Evolutionary conservation across 2,888 invertebrate species (phyloP).

Genomic region (Ceratothoa steindachneri): DNA sequence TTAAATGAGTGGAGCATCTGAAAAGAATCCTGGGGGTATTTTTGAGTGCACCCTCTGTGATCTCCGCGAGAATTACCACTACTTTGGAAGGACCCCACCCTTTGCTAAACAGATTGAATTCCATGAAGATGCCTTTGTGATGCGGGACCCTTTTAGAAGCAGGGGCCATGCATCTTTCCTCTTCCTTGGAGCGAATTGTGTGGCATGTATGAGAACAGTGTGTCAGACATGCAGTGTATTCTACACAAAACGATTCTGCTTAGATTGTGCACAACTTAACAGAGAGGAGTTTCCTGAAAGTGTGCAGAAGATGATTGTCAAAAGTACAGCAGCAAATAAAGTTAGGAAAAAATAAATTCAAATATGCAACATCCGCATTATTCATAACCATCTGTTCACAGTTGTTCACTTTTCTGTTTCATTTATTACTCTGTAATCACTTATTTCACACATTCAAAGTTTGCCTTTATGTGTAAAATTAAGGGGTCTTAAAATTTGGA

Average conservation of each 20-base stretch:
- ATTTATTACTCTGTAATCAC: too few species aligned
- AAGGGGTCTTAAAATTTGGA: too few species aligned
- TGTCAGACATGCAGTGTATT: slow-evolving; percentile 79
- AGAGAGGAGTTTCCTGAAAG: slow-evolving; percentile 62
- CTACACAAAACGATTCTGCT: slow-evolving; percentile 70
- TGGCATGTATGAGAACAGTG: slow-evolving; percentile 63
- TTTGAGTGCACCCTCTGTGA: slow-evolving; percentile 66
- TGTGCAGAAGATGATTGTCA: slow-evolving; percentile 1
- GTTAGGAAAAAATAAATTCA: too few species aligned
- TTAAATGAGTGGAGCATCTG: too few species aligned
- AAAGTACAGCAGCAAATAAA: too few species aligned
- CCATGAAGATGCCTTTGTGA: slow-evolving; percentile 69
- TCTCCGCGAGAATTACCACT: slow-evolving; percentile 68
- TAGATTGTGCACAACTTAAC: slow-evolving; percentile 63
- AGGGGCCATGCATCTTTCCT: slow-evolving; percentile 66
- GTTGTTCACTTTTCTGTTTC: too few species aligned
- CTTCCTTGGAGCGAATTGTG: slow-evolving; percentile 72
- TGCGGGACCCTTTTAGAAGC: slow-evolving; percentile 79
- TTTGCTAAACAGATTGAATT: slow-evolving; percentile 67
- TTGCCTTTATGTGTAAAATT: too few species aligned
- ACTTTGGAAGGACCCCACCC: slow-evolving; percentile 69
- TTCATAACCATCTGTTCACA: too few species aligned
- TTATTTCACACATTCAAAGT: too few species aligned
- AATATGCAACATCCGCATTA: too few species aligned
- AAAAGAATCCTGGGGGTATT: too few species aligned